Conservation (phyloP, 1,140 invertebrate species). For the Drosophila yakuba region DNA sequence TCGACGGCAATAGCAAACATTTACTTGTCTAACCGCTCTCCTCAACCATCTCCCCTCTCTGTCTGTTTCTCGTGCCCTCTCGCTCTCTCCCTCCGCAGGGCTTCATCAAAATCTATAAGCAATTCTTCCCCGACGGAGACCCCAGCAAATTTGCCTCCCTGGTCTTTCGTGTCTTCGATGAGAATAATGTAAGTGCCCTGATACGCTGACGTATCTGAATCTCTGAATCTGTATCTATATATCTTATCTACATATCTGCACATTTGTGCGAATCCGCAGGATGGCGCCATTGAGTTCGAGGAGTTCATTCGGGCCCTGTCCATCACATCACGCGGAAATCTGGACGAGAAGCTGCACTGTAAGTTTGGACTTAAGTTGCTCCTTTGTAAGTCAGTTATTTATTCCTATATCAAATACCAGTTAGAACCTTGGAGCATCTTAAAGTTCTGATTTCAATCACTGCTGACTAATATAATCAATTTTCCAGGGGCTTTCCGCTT, state of each 20-base stretch:
- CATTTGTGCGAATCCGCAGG: slow-evolving; percentile 86
- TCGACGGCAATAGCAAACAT: slow-evolving; percentile 8
- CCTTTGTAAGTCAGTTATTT: too few species aligned
- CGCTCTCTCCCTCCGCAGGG: slow-evolving; percentile 88
- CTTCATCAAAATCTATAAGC: slow-evolving; percentile 99
- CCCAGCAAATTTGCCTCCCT: slow-evolving; percentile 98
- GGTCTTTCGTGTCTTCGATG: slow-evolving; percentile 99
- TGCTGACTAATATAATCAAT: not conserved
- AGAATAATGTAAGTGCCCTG: slow-evolving; percentile 95
- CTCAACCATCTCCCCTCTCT: not conserved
- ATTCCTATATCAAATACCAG: too few species aligned
- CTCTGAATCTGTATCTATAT: not conserved
- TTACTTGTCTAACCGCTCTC: slow-evolving; percentile 16
- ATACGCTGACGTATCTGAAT: not conserved
- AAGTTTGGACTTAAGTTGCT: slow-evolving; percentile 84
- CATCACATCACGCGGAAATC: slow-evolving; percentile 97
- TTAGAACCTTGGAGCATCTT: too few species aligned
- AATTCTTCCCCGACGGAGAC: slow-evolving; percentile 99
- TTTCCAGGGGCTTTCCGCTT: slow-evolving; percentile 96
- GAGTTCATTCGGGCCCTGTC: slow-evolving; percentile 98
- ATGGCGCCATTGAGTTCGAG: slow-evolving; percentile 98
- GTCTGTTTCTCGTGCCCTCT: slow-evolving; percentile 9
- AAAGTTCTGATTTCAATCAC: too few species aligned
- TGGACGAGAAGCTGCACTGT: slow-evolving; percentile 98
- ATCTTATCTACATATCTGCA: not conserved